Evolutionary conservation across 1,140 invertebrate species (phyloP), one percentile per base, ranked within the genome.

Genomic region (Plutomurus gul): DNA sequence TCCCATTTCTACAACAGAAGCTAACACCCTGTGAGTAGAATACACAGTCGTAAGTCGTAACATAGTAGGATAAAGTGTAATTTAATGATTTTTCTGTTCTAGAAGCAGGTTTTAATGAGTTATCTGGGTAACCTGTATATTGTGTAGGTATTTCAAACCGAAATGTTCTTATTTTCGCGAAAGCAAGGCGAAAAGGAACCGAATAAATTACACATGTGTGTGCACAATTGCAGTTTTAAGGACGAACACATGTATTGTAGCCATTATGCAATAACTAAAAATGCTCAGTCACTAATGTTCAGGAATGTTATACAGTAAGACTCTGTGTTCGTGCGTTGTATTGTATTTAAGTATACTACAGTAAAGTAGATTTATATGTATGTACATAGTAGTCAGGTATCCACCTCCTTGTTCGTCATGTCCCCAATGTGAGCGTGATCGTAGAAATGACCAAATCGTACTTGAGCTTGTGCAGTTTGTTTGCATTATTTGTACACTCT

Each of bases 401-500:
- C 16, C 43, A 47, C 16, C 1, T 65, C 13, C 6, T 65, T n/a
- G n/a, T n/a, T n/a, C n/a, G n/a, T n/a, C n/a, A 33, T 33, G 13
- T 36, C 11, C 16, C 13, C 16, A 36, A 25, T 36, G 27, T 33
- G 25, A 65, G 36, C 36, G 56, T 65, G 56, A 65, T 33, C 36
- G 56, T 65, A 30, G 56, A 30, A 65, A 65, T 65, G 56, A 65
- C 56, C 27, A 65, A 65, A 65, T 65, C 36, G 56, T 65, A 33
- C 56, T 65, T 65, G 56, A 65, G 56, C 56, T 65, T 65, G 56
- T 33, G 56, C 56, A n/a, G n/a, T 65, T 65, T 33, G 56, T 65
- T 65, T 65, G 56, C 11, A n/a, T 51, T 51, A 11, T 25, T 6
- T 51, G 25, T 33, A 65, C 36, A 30, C 27, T 65, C 56, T 65